Percentiles rank a stretch among this genome's conserved stretches.
phyloP scores from a whole-genome alignment of 2,797 vertebrate genomes.

The Rhyacichthys aspro region DNA sequence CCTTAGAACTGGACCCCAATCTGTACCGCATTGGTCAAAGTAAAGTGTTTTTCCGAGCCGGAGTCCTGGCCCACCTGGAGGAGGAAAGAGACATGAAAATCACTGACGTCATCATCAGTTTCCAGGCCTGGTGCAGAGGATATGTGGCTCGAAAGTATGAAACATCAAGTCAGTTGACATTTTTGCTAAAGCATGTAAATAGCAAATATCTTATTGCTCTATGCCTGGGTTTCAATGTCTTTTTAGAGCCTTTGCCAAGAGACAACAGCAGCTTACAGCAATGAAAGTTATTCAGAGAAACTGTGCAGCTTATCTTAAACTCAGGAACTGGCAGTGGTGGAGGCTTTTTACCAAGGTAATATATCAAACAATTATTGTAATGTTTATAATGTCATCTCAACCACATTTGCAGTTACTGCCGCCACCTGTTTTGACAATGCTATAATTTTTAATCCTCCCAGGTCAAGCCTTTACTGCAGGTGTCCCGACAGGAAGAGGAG shows the following conservation, averaged over 20 bases:
- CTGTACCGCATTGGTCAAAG: conserved; percentile 95
- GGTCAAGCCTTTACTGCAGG: conserved; percentile 97
- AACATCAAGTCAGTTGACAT: background rate
- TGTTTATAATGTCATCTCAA: too few relatives aligned
- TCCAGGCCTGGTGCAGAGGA: conserved; percentile 96
- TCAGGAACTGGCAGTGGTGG: conserved; percentile 99
- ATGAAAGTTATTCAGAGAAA: conserved; percentile 98
- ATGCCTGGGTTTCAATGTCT: background rate
- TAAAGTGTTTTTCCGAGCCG: conserved; percentile 97
- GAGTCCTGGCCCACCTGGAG: conserved; percentile 95
- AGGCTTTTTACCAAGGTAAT: conserved; percentile 95
- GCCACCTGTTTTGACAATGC: too few relatives aligned
- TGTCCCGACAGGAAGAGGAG: conserved; percentile 94
- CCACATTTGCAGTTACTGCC: too few relatives aligned
- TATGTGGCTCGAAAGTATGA: conserved; percentile 94
- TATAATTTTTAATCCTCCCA: conserved; percentile 41
- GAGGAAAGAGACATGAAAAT: conserved; percentile 97
- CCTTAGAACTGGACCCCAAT: conserved; percentile 93
- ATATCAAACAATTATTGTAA: background rate
- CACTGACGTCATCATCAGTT: conserved; percentile 95
- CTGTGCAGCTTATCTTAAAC: conserved; percentile 95
- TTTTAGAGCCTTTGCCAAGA: conserved; percentile 90
- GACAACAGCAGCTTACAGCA: conserved; percentile 94
- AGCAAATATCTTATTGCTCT: background rate
- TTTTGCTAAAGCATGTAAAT: background rate